Base-by-base conservation (phyloP, 2,797 vertebrate genomes). In the Coilia nasus region DNA sequence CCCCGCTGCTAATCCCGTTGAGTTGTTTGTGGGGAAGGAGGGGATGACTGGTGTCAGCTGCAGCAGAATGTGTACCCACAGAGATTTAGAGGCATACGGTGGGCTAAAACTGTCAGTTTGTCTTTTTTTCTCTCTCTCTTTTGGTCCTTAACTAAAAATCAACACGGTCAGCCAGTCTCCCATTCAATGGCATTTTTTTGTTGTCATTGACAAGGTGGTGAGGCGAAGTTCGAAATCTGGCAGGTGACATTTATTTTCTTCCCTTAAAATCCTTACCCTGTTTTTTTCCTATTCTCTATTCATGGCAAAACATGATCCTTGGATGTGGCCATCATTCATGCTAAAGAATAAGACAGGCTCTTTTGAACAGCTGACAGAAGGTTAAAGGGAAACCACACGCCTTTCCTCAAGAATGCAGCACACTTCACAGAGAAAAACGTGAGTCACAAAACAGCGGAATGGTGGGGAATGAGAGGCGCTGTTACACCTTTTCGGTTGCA, bases 401-500 rank as follows among this genome's bases (percentile, higher is more conserved):
- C 60, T 64, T 64, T 11, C 60, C n/a, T 6, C n/a, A 25, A 17
- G 6, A 64, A 9, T 6, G 3, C 19, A 21, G 60, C 60, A 7
- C 60, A 41, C 71, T 41, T 19, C 7, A 78, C 71, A 78, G 71
- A 54, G 9, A 17, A 78, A 6, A 35, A 41, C 19, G 35, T 44
- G 17, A 78, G 31, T 41, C 15, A 41, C 71, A 44, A 21, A 60
- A 78, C 11, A 78, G 31, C 71, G 14, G 50, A 7, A 54, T 14
- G 50, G 14, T 14, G 50, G 50, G 50, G 50, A 54, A 14, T 9
- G 50, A 54, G 50, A 54, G 50, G 91, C 91, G 88, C 90, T 78
- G 88, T 87, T 41, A 83, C 87, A 91, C 87, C 86, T 89, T 86
- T 83, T 81, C 87, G 87, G 86, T 84, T 56, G 23, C 90, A 81